phyloP scores from a whole-genome alignment of 2,113 vertebrate genomes.

The Spheniscus mendiculus region DNA sequence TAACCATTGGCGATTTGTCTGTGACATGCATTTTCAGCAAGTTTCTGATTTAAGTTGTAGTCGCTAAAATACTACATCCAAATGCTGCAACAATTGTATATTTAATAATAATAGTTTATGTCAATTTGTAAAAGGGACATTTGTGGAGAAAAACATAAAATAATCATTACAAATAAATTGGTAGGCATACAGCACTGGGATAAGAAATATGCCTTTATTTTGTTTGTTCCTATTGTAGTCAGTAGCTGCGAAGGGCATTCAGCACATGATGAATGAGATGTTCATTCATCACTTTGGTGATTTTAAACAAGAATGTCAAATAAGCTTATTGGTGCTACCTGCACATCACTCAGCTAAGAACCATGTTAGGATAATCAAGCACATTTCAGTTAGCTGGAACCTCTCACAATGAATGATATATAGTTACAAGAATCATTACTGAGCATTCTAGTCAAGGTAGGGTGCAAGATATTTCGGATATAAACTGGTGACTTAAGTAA shows the following conservation, averaged over 20 bases:
- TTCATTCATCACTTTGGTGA: background rate
- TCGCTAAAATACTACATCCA: background rate
- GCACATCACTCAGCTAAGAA: background rate
- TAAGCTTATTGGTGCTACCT: background rate
- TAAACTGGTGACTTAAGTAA: constrained; percentile 40
- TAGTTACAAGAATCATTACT: constrained; percentile 23
- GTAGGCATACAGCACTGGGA: background rate
- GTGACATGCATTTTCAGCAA: background rate
- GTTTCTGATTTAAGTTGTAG: background rate
- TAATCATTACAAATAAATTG: background rate
- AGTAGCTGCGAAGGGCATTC: background rate
- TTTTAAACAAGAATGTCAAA: constrained; percentile 3
- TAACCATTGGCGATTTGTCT: background rate
- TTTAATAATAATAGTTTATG: background rate
- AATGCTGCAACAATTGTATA: background rate
- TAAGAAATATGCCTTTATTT: background rate
- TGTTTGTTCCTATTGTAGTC: background rate
- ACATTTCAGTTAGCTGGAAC: constrained; percentile 22
- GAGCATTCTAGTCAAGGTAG: constrained; percentile 12
- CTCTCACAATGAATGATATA: background rate
- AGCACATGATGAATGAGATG: background rate
- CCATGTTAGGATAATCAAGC: background rate
- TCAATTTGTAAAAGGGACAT: background rate
- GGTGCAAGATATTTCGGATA: constrained; percentile 35
- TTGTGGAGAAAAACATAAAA: background rate